These are phyloP conservation scores for Sarcophaga rosellei DNA, from an alignment of 2,888 invertebrate genomes.

Conservation along the genomic window DNA sequence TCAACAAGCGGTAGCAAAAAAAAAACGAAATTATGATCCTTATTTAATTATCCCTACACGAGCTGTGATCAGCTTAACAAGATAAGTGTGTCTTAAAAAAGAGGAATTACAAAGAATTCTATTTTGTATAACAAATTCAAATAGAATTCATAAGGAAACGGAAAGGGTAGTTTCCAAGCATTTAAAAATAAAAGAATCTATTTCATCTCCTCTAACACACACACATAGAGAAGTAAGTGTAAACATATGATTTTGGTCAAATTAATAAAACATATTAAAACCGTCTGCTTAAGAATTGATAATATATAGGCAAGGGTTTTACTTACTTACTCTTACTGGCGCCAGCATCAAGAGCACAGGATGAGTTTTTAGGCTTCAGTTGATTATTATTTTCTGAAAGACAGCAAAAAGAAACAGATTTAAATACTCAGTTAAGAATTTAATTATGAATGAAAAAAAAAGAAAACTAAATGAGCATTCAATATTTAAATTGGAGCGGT, in stretches of 20 bases:
- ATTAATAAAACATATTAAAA: slow-evolving; percentile 57
- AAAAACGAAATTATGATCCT: slow-evolving; percentile 62
- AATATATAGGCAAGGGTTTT: slow-evolving; percentile 31
- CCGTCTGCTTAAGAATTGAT: slow-evolving; percentile 55
- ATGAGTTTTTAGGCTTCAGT: background rate
- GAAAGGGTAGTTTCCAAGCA: background rate
- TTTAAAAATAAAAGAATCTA: background rate
- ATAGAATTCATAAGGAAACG: background rate
- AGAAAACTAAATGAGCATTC: slow-evolving; percentile 7
- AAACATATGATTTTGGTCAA: slow-evolving; percentile 43
- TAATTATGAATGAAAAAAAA: background rate
- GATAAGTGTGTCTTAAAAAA: slow-evolving; percentile 25
- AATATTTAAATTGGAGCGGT: slow-evolving; percentile 18
- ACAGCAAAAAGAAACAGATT: slow-evolving; percentile 18
- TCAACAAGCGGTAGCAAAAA: slow-evolving; percentile 32
- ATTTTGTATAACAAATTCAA: slow-evolving; percentile 12
- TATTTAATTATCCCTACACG: slow-evolving; percentile 42
- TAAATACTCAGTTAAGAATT: slow-evolving; percentile 53
- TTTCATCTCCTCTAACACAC: background rate
- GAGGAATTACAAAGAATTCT: background rate
- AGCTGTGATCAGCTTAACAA: slow-evolving; percentile 47
- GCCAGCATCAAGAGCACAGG: slow-evolving; percentile 35
- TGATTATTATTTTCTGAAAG: slow-evolving; percentile 7
- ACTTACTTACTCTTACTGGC: slow-evolving; percentile 38
- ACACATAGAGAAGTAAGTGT: slow-evolving; percentile 3